phyloP scores from a whole-genome alignment of 2,113 vertebrate species.

The Anser brachyrhynchus region DNA sequence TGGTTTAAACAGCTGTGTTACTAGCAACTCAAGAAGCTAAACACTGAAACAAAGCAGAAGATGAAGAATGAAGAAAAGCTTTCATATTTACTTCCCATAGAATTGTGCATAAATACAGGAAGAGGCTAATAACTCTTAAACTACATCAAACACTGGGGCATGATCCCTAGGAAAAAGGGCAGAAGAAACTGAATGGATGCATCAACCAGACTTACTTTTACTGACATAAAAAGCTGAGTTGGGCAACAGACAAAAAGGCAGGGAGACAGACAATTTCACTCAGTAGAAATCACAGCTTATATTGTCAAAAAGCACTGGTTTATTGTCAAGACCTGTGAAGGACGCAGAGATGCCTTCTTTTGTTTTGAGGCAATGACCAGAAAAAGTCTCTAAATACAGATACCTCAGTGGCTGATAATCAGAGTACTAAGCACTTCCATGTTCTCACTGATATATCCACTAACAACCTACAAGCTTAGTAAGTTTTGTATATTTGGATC shows the following conservation, averaged over 20 bases:
- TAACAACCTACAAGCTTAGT: neutral
- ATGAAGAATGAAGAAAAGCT: neutral
- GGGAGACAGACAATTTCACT: neutral
- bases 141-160: neutral
- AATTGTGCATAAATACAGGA: neutral
- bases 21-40: neutral
- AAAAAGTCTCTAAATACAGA: neutral
- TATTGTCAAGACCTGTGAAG: neutral
- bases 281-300: neutral
- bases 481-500: neutral
- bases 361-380: neutral
- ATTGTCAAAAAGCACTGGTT: neutral
- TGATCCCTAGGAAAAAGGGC: neutral
- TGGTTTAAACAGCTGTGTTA: neutral
- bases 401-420: neutral
- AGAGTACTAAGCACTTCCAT: accelerated
- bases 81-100: neutral
- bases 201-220: neutral
- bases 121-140: neutral
- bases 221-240: neutral
- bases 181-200: neutral
- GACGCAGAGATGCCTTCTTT: neutral
- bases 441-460: neutral
- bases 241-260: neutral
- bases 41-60: neutral